Evolutionary conservation across 2,113 vertebrate species (phyloP).

Genomic region (Mastomys coucha): DNA sequence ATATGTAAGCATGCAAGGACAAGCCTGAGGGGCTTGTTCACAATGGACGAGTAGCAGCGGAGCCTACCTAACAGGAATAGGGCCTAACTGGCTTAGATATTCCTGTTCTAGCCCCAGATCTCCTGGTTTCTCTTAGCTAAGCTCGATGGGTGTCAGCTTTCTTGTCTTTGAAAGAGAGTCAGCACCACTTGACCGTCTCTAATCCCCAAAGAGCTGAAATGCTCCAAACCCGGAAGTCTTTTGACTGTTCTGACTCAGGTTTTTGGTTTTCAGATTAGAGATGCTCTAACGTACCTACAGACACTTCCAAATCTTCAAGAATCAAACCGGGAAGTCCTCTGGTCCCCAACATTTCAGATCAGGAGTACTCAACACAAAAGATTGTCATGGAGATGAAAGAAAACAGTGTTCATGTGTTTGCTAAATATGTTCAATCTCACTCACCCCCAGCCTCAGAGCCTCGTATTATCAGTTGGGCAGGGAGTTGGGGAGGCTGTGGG

Average conservation of each 20-base stretch:
- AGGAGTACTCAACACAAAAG: not conserved
- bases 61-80: not conserved
- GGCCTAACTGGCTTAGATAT: not conserved
- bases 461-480: not conserved
- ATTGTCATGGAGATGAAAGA: not conserved
- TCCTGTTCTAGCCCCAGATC: not conserved
- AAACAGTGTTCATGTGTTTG: not conserved
- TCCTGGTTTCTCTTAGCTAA: not conserved
- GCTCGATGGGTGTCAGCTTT: not conserved
- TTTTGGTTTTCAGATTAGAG: not conserved
- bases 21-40: not conserved
- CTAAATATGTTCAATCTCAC: not conserved
- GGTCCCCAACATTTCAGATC: not conserved
- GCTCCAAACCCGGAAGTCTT: not conserved
- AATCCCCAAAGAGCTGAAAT: not conserved
- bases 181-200: not conserved
- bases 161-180: not conserved
- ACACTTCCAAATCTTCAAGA: not conserved
- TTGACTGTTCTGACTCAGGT: not conserved
- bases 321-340: not conserved
- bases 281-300: not conserved
- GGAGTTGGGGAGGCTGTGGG: slow-evolving; percentile 6
- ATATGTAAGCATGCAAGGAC: not conserved
- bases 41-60: not conserved
- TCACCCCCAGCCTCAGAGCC: not conserved